These are phyloP conservation scores for Oreotragus oreotragus DNA, from an alignment of 2,113 vertebrate genomes.

Conservation along the genomic window DNA sequence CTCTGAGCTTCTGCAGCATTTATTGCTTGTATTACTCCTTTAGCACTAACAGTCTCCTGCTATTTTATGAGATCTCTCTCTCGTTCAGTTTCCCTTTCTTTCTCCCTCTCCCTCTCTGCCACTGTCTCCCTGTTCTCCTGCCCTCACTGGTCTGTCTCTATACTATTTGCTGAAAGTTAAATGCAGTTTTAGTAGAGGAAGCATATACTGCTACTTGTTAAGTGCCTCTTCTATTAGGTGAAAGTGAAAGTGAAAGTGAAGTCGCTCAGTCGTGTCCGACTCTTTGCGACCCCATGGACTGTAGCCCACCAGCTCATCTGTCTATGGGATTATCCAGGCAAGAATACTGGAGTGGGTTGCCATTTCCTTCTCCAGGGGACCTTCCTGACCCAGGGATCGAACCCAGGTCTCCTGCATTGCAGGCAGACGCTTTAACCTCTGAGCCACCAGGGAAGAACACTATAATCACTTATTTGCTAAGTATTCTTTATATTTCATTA, in stretches of 20 bases:
- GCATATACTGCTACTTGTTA: neutral
- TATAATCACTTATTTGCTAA: neutral
- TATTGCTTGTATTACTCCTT: neutral
- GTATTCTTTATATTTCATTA: neutral
- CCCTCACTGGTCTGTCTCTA: neutral
- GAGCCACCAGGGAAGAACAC: no score
- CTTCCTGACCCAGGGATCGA: no score
- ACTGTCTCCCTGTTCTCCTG: neutral
- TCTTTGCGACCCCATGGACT: no score
- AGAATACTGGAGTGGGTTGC: no score
- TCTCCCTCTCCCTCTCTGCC: neutral
- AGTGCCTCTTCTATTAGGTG: neutral
- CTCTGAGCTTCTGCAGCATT: neutral
- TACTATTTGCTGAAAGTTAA: neutral
- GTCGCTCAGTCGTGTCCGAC: no score
- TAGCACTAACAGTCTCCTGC: neutral
- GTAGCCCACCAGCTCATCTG: no score
- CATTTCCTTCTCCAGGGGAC: no score
- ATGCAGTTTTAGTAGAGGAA: neutral
- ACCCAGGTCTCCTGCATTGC: no score
- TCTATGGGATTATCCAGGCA: no score
- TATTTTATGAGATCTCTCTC: neutral
- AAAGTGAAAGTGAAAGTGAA: no score
- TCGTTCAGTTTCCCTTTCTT: neutral
- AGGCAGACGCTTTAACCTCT: no score